A percentile compares a stretch with the other conserved stretches of the same genome.
These are phyloP conservation scores for Ephestia elutella DNA, from an alignment of 1,140 invertebrate genomes.

Conservation along the genomic window DNA sequence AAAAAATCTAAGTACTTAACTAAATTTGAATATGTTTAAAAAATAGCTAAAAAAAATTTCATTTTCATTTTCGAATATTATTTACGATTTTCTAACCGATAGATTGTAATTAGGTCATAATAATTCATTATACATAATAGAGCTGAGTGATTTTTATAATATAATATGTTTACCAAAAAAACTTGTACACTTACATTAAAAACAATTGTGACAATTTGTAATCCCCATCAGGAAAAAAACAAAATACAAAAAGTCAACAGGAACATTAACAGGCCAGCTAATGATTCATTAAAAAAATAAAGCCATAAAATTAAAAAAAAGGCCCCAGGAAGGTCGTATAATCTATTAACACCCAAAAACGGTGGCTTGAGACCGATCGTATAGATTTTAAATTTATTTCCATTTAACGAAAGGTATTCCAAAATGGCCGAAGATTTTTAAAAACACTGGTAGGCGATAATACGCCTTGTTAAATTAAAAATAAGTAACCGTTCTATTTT, in stretches of 20 bases:
- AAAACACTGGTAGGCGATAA: neutral
- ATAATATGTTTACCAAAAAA: no score
- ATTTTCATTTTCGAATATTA: no score
- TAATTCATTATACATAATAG: no score
- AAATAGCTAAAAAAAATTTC: no score
- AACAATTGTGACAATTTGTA: neutral
- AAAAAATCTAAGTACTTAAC: no score
- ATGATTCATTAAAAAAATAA: constrained; percentile 32
- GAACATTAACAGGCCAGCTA: constrained; percentile 14
- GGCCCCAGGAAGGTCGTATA: constrained; percentile 26
- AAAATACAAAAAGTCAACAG: constrained; percentile 12
- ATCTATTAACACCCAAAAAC: constrained; percentile 61
- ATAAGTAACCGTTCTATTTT: neutral
- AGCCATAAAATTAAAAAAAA: constrained; percentile 35
- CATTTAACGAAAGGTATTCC: constrained; percentile 29
- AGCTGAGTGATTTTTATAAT: no score
- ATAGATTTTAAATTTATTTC: constrained; percentile 60
- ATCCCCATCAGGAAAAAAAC: neutral
- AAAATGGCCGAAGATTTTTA: neutral
- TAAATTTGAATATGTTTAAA: no score
- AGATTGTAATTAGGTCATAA: no score
- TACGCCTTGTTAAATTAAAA: neutral
- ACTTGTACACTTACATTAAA: no score
- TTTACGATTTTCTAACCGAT: no score
- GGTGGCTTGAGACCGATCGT: constrained; percentile 41